A percentile compares a stretch with the other conserved stretches of the same genome.
These are phyloP conservation scores for Chaetophractus vellerosus DNA, from an alignment of 2,797 vertebrate genomes.

Conservation along the genomic window DNA sequence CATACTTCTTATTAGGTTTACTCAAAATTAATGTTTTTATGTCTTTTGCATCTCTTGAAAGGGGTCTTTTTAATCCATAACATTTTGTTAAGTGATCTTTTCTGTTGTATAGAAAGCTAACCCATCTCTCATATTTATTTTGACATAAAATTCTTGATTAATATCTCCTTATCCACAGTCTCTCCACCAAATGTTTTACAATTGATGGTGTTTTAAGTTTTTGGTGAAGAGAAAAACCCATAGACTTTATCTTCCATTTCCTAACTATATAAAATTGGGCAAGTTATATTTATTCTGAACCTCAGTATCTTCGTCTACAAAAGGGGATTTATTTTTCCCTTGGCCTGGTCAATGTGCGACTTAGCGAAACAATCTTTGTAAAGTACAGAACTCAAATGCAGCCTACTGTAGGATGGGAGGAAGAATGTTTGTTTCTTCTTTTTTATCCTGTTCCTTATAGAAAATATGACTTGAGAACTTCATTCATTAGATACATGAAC, in stretches of 20 bases:
- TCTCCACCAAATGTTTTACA: slow-evolving; percentile 4
- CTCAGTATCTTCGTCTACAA: not conserved
- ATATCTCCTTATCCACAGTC: not conserved
- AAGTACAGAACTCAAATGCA: not conserved
- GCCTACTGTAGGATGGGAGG: not conserved
- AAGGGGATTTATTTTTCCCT: not conserved
- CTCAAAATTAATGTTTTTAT: slow-evolving; percentile 45
- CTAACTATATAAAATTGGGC: not conserved
- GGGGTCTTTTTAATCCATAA: slow-evolving; percentile 12
- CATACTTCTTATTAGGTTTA: slow-evolving; percentile 40
- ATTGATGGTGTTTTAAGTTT: not conserved
- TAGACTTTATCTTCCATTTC: not conserved
- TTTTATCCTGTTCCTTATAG: not conserved
- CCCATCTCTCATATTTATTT: slow-evolving; percentile 25
- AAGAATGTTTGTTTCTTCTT: slow-evolving; percentile 3
- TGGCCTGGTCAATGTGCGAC: not conserved
- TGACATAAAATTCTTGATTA: slow-evolving; percentile 48
- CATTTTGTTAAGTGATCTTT: slow-evolving; percentile 55
- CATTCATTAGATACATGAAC: not conserved
- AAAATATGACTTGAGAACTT: slow-evolving; percentile 47
- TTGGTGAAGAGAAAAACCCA: not conserved
- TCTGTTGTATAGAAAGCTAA: slow-evolving; percentile 2
- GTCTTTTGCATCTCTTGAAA: slow-evolving; percentile 42
- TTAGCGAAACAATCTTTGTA: not conserved
- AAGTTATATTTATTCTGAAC: not conserved